Evolutionary conservation across 37 sponge, comb jelly and placozoan species (phyloP), one percentile per base, ranked within the genome.

Genomic region (Agelas oroides): DNA sequence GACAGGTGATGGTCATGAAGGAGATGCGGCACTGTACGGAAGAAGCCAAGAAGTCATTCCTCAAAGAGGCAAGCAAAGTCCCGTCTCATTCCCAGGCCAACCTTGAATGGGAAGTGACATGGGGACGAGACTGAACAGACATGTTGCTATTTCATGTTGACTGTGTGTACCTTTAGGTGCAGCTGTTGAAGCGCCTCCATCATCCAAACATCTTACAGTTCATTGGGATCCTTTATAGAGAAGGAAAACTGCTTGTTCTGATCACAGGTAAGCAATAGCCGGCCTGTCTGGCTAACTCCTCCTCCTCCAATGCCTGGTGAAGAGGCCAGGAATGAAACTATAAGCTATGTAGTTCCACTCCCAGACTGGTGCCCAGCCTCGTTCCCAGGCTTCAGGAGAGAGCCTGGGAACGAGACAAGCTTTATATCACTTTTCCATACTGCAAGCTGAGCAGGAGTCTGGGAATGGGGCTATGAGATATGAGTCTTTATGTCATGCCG

Each of bases 1-100:
- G 87, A 23, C 86, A 91, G 76, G 92, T 84, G 69, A 95, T 95
- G 92, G 95, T 95, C 53, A 89, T 95, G 89, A 95, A 95, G 89
- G 92, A 88, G 59, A 85, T 95, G 86, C 17, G 56, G 37, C 65
- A 71, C 11, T 78, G 70, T 20, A 82, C 92, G 15, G 80, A 95
- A 1, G 95, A 95, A 41, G 82, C 95, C 33, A 92, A 91, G 86
- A 65, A 36, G 35, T 60, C 81, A 23, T 95, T 95, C 65, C 53
- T 88, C 58, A 86, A 92, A 27, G 95, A 95, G 87, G 95, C 90
- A 35, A 35, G 58, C 46, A 46, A 46, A 46, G 6, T 46, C n/a
- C n/a, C n/a, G n/a, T n/a, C n/a, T n/a, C n/a, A n/a, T 30, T 56
- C 18, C 18, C 18, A 18, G 58, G 18, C 18, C 18, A 15, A 56